These are phyloP conservation scores for Syngnathoides biaculeatus DNA, from an alignment of 2,113 vertebrate genomes.

Conservation along the genomic window DNA sequence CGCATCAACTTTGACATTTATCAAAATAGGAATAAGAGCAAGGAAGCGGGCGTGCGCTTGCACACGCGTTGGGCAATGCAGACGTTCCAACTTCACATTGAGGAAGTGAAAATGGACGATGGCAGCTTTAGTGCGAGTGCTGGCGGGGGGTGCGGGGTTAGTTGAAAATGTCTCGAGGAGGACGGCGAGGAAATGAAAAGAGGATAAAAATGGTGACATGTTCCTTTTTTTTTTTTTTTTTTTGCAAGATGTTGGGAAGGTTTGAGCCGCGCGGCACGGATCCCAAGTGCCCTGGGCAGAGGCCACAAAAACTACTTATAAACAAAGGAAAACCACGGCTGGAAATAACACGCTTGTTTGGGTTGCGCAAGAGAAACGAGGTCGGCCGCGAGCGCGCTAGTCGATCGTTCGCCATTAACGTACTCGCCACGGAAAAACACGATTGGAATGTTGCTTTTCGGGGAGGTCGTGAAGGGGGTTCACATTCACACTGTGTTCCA, in stretches of 20 bases:
- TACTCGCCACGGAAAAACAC: neutral
- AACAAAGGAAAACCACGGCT: slow-evolving; percentile 64
- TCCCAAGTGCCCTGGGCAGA: slow-evolving; percentile 34
- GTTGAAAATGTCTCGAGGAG: neutral
- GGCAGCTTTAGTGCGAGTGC: slow-evolving; percentile 33
- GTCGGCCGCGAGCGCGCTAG: neutral
- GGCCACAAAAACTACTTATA: slow-evolving; percentile 70
- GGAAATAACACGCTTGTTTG: slow-evolving; percentile 57
- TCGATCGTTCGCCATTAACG: neutral
- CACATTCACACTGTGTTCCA: neutral
- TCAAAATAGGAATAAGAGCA: slow-evolving; percentile 50
- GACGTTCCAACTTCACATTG: slow-evolving; percentile 60
- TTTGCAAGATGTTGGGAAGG: neutral
- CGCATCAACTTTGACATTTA: slow-evolving; percentile 50
- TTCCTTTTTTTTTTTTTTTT: too few relatives aligned
- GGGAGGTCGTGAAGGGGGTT: too few relatives aligned
- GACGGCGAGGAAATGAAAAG: slow-evolving; percentile 5
- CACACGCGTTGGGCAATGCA: slow-evolving; percentile 17
- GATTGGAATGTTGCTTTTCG: neutral
- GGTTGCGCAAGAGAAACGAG: slow-evolving; percentile 6
- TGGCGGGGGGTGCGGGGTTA: neutral
- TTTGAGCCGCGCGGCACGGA: neutral
- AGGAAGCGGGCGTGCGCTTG: slow-evolving; percentile 39
- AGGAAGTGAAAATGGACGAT: slow-evolving; percentile 71
- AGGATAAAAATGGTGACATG: neutral